These are phyloP conservation scores for Pontoporia blainvillei DNA, from an alignment of 2,113 vertebrate species.

Conservation along the genomic window DNA sequence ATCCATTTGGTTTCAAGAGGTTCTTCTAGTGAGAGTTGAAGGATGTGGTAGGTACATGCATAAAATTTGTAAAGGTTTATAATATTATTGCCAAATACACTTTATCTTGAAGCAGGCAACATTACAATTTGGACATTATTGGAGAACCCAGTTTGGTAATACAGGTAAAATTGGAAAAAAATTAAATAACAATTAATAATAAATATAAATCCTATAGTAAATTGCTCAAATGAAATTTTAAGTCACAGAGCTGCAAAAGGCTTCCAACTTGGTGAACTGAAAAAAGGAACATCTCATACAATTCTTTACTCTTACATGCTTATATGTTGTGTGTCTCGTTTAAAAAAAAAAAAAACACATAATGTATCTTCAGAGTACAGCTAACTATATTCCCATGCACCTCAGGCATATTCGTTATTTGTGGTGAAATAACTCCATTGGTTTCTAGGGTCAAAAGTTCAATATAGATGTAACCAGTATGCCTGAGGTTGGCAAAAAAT, in stretches of 20 bases:
- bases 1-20: constrained; percentile 83
- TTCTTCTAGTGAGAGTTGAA: constrained; percentile 82
- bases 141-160: constrained; percentile 83
- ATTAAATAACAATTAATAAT: constrained; percentile 80
- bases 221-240: constrained; percentile 83
- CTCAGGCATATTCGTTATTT: constrained; percentile 77
- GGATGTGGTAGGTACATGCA: constrained; percentile 83
- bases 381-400: constrained; percentile 80
- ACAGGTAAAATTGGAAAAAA: constrained; percentile 83
- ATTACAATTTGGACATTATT: constrained; percentile 85
- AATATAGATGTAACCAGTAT: constrained; percentile 77
- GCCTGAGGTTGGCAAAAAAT: constrained; percentile 85
- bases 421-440: constrained; percentile 78
- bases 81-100: constrained; percentile 85
- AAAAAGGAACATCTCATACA: constrained; percentile 83
- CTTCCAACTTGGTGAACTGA: constrained; percentile 78
- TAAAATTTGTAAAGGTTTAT: constrained; percentile 80
- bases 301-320: constrained; percentile 80
- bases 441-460: constrained; percentile 80
- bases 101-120: constrained; percentile 88
- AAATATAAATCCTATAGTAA: constrained; percentile 82
- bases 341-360: constrained; percentile 45
- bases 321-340: constrained; percentile 76
- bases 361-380: constrained; percentile 81
- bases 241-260: constrained; percentile 83